Conservation (phyloP, 1,140 invertebrate species). For the Caenorhabditis briggsae region DNA sequence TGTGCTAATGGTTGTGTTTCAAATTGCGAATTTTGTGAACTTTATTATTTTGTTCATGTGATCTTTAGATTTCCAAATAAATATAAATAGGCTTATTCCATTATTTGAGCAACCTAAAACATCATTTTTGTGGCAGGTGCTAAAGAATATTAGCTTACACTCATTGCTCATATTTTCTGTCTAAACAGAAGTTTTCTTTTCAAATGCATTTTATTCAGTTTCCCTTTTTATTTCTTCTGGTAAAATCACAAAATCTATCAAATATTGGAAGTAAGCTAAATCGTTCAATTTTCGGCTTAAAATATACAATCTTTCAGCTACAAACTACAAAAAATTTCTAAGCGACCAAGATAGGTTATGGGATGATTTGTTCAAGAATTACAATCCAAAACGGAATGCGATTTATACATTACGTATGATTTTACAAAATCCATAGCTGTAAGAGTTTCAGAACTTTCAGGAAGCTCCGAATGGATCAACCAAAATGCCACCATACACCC, state of each 20-base stretch:
- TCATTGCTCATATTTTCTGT: too few relatives aligned
- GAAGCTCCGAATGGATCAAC: neutral
- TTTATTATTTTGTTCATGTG: conserved; percentile 2
- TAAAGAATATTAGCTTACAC: too few relatives aligned
- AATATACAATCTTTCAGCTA: neutral
- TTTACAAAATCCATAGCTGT: too few relatives aligned
- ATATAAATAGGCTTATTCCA: neutral
- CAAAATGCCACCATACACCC: neutral
- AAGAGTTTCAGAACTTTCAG: too few relatives aligned
- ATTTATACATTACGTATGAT: neutral
- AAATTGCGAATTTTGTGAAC: neutral
- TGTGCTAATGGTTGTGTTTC: neutral
- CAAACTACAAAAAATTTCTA: neutral
- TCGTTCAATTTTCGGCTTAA: neutral
- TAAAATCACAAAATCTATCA: too few relatives aligned
- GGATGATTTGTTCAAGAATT: neutral
- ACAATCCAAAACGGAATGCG: neutral
- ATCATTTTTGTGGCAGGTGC: too few relatives aligned
- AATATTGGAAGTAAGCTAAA: too few relatives aligned
- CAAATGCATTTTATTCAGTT: too few relatives aligned
- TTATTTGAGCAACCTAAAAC: too few relatives aligned
- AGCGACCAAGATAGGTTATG: neutral
- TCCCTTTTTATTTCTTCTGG: too few relatives aligned
- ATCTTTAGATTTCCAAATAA: neutral
- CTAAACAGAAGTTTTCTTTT: too few relatives aligned